Evolutionary conservation across 1,140 invertebrate species (phyloP), one percentile per base, ranked within the genome.

Genomic region (Amphibalanus amphitrite): DNA sequence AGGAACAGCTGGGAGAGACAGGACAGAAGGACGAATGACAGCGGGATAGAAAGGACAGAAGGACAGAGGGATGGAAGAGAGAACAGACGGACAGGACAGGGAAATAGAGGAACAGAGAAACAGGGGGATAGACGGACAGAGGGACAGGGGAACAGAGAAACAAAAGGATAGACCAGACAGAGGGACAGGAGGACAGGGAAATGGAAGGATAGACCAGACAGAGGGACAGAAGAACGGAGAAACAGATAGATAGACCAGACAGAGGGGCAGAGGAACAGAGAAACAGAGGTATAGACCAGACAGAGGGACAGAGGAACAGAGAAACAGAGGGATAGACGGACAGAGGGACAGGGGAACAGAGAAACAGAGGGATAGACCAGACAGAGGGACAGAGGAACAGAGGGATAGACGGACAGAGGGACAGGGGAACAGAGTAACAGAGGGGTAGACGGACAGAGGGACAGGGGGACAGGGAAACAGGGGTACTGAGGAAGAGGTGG

Each of bases 211-310:
- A 40, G 8, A 69, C 25, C 26, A 6, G 59, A 71, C 26, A 69
- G 26, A 29, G 15, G 30, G 71, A 69, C n/a, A 69, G 71, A 71
- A 69, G 69, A 38, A 26, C 38, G 69, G 64, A 30, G 26, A 28
- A 64, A 67, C 26, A 29, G 71, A 71, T 26, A 69, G 71, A 71
- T 38, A 69, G 47, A 64, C 30, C 10, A 10, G 28, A 38, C 30
- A 26, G 26, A 33, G 0, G 10, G n/a, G 15, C 33, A 38, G 33
- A 38, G 4, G 15, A 15, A 38, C 33, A 38, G 33, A 38, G 4
- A 38, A 15, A 38, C 33, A 38, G 33, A 28, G 25, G 8, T 8
- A 29, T 33, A 29, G 28, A 69, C 28, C 4, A 68, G 28, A 72
- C 23, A 72, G 33, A 69, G 0, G 69, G 28, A 69, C 25, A 69